Percentiles rank a stretch among this genome's conserved stretches.
phyloP scores from a whole-genome alignment of 2,797 vertebrate species.

The Potorous gilbertii region DNA sequence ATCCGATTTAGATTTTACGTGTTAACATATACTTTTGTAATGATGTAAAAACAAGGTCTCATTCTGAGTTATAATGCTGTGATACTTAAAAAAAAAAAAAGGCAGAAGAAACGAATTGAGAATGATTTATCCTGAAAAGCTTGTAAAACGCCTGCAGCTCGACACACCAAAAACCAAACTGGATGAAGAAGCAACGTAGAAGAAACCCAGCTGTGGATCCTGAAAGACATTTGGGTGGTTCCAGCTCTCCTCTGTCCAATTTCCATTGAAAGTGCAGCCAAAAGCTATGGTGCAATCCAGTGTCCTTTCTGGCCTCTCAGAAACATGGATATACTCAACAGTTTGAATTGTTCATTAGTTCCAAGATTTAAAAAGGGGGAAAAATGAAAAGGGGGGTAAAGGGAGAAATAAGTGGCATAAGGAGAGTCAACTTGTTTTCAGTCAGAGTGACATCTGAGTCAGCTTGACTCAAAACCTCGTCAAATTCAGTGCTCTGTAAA shows the following conservation, averaged over 20 bases:
- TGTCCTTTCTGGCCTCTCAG: background rate
- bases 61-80: background rate
- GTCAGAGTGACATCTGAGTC: background rate
- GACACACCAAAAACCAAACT: background rate
- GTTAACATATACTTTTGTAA: background rate
- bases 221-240: background rate
- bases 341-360: background rate
- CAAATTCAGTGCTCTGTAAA: background rate
- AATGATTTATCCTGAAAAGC: background rate
- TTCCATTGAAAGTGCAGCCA: slow-evolving; percentile 10
- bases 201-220: background rate
- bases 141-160: background rate
- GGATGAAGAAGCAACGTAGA: background rate
- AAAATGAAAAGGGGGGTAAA: background rate
- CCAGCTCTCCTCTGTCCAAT: background rate
- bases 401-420: background rate
- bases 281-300: background rate
- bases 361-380: background rate
- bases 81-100: too few species aligned
- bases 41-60: background rate
- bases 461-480: background rate
- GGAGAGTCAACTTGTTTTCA: background rate
- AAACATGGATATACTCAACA: background rate
- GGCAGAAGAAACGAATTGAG: background rate
- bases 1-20: background rate